These are phyloP conservation scores for Muntiacus muntjak DNA, from an alignment of 2,113 vertebrate genomes.

Conservation along the genomic window DNA sequence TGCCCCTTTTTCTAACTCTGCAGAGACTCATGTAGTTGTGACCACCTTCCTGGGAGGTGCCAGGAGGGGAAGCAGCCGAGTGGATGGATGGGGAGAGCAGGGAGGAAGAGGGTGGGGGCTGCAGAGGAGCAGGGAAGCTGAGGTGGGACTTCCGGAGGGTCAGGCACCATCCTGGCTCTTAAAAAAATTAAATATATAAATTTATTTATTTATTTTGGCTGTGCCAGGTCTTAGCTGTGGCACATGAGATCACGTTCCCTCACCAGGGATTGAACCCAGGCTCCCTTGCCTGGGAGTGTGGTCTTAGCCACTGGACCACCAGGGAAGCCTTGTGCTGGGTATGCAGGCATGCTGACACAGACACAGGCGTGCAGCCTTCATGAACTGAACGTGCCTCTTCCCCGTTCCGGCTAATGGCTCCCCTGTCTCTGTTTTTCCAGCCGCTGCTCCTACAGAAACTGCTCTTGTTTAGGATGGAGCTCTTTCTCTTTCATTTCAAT, in stretches of 20 bases:
- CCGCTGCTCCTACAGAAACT: background rate
- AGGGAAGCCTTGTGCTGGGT: background rate
- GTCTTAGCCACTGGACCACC: background rate
- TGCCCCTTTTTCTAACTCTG: background rate
- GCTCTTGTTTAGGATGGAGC: background rate
- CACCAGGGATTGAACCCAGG: background rate
- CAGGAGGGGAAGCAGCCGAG: background rate
- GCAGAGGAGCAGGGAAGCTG: background rate
- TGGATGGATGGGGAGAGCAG: background rate
- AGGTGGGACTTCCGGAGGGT: background rate
- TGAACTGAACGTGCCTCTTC: background rate
- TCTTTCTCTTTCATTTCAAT: background rate
- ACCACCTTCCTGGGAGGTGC: background rate
- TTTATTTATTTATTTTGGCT: background rate
- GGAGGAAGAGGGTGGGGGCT: background rate
- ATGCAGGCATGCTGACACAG: background rate
- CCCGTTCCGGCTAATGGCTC: background rate
- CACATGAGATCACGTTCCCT: background rate
- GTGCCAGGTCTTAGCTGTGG: background rate
- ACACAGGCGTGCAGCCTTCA: background rate
- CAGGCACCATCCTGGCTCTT: background rate
- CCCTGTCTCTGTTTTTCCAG: background rate
- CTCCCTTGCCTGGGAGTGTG: background rate
- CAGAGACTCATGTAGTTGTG: background rate
- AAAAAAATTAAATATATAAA: background rate